Evolutionary conservation across 1,140 invertebrate genomes (phyloP).

Genomic region (Cherax destructor): DNA sequence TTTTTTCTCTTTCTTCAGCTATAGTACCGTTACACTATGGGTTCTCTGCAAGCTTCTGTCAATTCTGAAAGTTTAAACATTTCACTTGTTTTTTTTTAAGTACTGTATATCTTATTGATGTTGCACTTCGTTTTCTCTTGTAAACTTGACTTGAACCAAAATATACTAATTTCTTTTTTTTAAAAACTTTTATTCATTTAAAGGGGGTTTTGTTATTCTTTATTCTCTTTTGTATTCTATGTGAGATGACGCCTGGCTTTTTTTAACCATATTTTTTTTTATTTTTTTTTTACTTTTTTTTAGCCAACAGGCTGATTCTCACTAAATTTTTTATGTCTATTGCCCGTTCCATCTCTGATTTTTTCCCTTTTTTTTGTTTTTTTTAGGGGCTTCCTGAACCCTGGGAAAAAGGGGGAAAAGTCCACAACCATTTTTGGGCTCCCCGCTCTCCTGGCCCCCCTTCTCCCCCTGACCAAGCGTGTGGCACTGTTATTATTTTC

Average conservation of each 20-base stretch:
- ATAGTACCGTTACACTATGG: background rate
- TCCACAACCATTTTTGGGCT: slow-evolving; percentile 59
- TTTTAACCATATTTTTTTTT: background rate
- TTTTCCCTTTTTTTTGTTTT: slow-evolving; percentile 68
- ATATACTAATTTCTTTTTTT: slow-evolving; percentile 43
- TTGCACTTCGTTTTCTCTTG: slow-evolving; percentile 47
- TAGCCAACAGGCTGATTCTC: slow-evolving; percentile 58
- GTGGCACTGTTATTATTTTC: slow-evolving; percentile 31
- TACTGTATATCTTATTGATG: slow-evolving; percentile 31
- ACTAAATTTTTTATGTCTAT: slow-evolving; percentile 55
- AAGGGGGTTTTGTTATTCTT: slow-evolving; percentile 38
- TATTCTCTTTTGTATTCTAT: slow-evolving; percentile 49
- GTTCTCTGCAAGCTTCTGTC: slow-evolving; percentile 26
- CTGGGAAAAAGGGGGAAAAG: slow-evolving; percentile 67
- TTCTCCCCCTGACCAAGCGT: slow-evolving; percentile 54
- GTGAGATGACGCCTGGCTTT: slow-evolving; percentile 51
- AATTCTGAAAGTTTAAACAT: slow-evolving; percentile 30
- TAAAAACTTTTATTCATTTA: slow-evolving; percentile 51
- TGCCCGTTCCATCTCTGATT: slow-evolving; percentile 66
- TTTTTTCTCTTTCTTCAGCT: background rate
- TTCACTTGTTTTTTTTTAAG: slow-evolving; percentile 1
- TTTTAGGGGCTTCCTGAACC: slow-evolving; percentile 68
- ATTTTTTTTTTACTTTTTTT: background rate
- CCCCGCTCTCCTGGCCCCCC: slow-evolving; percentile 44
- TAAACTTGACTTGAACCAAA: slow-evolving; percentile 39